These are phyloP conservation scores for Heteronetta atricapilla DNA, from an alignment of 2,113 vertebrate species.

Conservation along the genomic window DNA sequence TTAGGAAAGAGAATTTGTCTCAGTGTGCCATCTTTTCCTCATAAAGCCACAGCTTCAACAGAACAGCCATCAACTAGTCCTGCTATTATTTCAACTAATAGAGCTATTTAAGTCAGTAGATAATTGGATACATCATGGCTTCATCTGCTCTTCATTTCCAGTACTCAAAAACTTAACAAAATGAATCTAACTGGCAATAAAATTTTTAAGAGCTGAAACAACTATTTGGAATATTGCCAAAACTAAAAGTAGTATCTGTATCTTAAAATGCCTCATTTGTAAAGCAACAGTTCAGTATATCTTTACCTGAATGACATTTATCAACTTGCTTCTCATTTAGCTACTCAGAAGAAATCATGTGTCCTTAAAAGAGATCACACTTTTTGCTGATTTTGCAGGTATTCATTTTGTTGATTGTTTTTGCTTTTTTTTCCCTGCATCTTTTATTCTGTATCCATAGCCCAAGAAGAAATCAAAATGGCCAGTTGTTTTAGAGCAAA, in stretches of 20 bases:
- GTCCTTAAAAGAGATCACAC: background rate
- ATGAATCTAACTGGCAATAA: constrained; percentile 12
- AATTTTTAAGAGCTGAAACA: constrained; percentile 13
- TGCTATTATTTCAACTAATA: constrained; percentile 35
- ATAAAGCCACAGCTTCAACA: background rate
- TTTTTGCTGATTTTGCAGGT: background rate
- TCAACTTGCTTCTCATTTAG: background rate
- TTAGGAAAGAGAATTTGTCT: background rate
- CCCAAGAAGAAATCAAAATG: background rate
- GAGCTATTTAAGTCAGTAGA: constrained; percentile 14
- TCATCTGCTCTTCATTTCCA: constrained; percentile 27
- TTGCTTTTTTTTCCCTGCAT: background rate
- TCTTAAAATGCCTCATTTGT: background rate
- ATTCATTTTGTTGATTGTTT: background rate
- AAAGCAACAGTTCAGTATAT: background rate
- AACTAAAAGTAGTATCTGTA: background rate
- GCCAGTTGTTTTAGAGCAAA: background rate
- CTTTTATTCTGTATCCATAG: background rate
- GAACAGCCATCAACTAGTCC: background rate
- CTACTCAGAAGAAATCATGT: background rate
- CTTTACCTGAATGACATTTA: background rate
- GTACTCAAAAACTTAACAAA: constrained; percentile 27
- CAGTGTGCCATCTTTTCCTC: background rate
- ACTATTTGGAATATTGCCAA: background rate
- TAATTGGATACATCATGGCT: constrained; percentile 16